Percentiles rank a stretch among this genome's conserved stretches.
These are phyloP conservation scores for Nannobrachium achirus DNA, from an alignment of 2,113 vertebrate genomes.

Conservation along the genomic window DNA sequence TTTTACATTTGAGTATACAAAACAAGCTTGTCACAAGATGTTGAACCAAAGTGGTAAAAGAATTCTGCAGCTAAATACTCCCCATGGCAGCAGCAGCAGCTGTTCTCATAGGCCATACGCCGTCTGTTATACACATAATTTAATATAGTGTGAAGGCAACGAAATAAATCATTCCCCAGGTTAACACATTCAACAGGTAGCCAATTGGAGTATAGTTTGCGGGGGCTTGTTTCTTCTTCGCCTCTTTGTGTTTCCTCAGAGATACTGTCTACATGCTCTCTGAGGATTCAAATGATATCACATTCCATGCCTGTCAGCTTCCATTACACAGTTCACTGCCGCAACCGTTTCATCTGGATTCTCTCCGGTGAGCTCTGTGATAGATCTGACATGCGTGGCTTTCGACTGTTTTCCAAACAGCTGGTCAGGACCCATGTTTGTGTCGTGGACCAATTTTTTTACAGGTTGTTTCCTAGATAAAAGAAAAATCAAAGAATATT, in stretches of 20 bases:
- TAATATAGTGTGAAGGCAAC: constrained; percentile 41
- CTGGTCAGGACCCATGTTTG: too few relatives aligned
- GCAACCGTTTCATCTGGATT: neutral
- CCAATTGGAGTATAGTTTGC: constrained; percentile 30
- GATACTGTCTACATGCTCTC: constrained; percentile 5
- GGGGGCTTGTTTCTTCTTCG: constrained; percentile 18
- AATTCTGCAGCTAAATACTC: constrained; percentile 57
- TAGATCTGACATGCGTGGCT: too few relatives aligned
- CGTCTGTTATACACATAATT: constrained; percentile 53
- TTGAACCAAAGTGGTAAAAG: constrained; percentile 50
- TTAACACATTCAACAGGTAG: constrained; percentile 54
- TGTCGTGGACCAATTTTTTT: too few relatives aligned
- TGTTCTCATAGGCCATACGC: constrained; percentile 44
- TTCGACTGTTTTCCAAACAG: too few relatives aligned
- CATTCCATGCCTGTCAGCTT: neutral
- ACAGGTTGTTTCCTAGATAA: too few relatives aligned
- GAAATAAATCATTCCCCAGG: constrained; percentile 56
- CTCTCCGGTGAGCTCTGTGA: neutral
- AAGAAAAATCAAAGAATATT: too few relatives aligned
- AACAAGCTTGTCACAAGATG: constrained; percentile 44
- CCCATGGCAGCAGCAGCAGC: constrained; percentile 31
- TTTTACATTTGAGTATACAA: constrained; percentile 36
- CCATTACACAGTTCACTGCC: neutral
- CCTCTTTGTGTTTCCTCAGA: constrained; percentile 22
- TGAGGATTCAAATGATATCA: neutral